These are phyloP conservation scores for Misgurnus anguillicaudatus DNA, from an alignment of 2,113 vertebrate species.

Conservation along the genomic window DNA sequence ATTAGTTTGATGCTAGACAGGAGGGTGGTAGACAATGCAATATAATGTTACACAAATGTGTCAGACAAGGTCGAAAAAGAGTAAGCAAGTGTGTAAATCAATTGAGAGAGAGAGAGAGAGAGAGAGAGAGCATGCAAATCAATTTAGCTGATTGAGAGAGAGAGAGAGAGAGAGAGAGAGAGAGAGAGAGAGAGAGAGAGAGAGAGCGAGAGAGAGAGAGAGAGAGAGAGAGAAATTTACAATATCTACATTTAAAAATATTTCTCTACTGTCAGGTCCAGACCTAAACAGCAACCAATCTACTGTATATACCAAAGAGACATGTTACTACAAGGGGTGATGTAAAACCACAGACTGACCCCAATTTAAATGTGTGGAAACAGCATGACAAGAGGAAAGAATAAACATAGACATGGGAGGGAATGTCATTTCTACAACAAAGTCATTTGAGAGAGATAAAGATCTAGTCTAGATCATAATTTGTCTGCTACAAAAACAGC, in stretches of 20 bases:
- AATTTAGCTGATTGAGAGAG: no score
- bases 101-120: conserved; percentile 41
- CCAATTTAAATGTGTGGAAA: neutral
- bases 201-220: conserved; percentile 34
- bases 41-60: conserved; percentile 65
- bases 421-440: neutral
- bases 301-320: neutral
- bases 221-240: conserved; percentile 16
- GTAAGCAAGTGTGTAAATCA: conserved; percentile 68
- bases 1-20: conserved; percentile 13
- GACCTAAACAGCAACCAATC: neutral
- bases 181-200: conserved; percentile 37
- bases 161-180: conserved; percentile 57
- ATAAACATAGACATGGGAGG: neutral
- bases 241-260: no score
- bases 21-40: conserved; percentile 34
- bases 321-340: neutral
- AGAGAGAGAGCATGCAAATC: conserved; percentile 53
- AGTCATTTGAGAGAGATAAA: neutral
- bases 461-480: no score
- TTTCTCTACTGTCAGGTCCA: neutral
- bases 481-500: neutral
- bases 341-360: neutral
- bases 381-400: neutral
- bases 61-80: conserved; percentile 66